Evolutionary conservation across 2,797 vertebrate genomes (phyloP), one percentile per base, ranked within the genome.

Genomic region (Scleropages formosus): DNA sequence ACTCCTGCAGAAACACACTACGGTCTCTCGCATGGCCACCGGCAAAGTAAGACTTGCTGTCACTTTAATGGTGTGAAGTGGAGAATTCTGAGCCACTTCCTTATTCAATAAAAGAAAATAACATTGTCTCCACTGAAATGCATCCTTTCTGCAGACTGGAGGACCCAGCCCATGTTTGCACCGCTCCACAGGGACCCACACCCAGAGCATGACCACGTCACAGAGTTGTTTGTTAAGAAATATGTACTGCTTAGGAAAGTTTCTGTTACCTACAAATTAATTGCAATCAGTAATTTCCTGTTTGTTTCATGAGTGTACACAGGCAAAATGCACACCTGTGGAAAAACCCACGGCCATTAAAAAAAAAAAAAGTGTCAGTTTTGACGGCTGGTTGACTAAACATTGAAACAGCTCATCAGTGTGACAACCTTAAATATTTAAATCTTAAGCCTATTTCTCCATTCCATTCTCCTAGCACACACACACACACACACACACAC

Each of bases 211-310:
- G n/a, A 3, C 47, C 26, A 26, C 24, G 10, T 12, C 22, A 18
- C n/a, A 61, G 44, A 47, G 46, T 65, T n/a, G 27, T 31, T 15
- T 15, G 1, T 47, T n/a, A 13, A 64, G 60, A 49, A 74, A 74
- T 27, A 44, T 15, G 65, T 63, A 75, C 27, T 15, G 11, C 49
- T 58, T 9, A 53, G 49, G 53, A 69, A 47, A 69, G 65, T 59
- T 72, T 60, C 27, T 31, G 24, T 70, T 22, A 7, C 63, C 39
- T 1, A 1, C n/a, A 67, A 60, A 75, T 68, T 75, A 66, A 68
- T 39, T 39, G 39, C n/a, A n/a, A 39, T 26, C 12, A n/a, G 60
- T 75, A n/a, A 20, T 58, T 75, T 68, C 74, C 74, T 75, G 74
- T 68, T 75, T 60, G n/a, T 39, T 39, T 12, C 61, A 56, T 8